phyloP scores from a whole-genome alignment of 2,113 vertebrate species.

The Phoenicopterus ruber region DNA sequence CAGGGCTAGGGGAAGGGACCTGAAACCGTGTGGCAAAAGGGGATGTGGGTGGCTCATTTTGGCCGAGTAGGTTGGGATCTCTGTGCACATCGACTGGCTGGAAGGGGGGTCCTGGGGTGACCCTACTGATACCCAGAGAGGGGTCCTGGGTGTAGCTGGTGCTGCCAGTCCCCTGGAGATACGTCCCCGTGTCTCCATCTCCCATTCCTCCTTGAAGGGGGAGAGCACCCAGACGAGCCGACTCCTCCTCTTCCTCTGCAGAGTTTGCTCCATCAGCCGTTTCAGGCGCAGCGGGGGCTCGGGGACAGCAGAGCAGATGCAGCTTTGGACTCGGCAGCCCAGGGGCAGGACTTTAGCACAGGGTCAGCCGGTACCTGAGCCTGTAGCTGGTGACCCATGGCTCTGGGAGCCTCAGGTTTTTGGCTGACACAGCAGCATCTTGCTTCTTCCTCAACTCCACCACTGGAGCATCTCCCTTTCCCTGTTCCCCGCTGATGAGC shows the following conservation, averaged over 20 bases:
- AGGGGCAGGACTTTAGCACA: background rate
- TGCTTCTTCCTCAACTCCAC: background rate
- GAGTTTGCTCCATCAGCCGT: background rate
- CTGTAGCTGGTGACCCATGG: rapidly evolving
- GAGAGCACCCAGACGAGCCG: background rate
- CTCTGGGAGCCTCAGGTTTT: background rate
- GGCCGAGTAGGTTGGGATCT: background rate
- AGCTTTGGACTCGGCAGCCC: background rate
- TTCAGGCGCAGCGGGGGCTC: rapidly evolving
- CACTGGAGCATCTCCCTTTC: background rate
- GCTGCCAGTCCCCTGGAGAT: background rate
- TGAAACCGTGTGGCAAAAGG: rapidly evolving
- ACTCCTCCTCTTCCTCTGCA: background rate
- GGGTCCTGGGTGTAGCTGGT: background rate
- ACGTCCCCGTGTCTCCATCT: background rate
- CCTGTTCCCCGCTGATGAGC: background rate
- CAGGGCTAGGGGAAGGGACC: background rate
- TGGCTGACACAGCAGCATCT: background rate
- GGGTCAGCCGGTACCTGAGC: background rate
- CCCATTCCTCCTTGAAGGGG: background rate
- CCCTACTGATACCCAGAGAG: background rate
- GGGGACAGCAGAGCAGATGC: background rate
- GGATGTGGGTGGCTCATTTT: background rate
- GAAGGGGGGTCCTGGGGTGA: background rate
- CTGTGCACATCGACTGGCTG: rapidly evolving